phyloP scores from a whole-genome alignment of 2,113 vertebrate species.

The Propithecus coquereli region DNA sequence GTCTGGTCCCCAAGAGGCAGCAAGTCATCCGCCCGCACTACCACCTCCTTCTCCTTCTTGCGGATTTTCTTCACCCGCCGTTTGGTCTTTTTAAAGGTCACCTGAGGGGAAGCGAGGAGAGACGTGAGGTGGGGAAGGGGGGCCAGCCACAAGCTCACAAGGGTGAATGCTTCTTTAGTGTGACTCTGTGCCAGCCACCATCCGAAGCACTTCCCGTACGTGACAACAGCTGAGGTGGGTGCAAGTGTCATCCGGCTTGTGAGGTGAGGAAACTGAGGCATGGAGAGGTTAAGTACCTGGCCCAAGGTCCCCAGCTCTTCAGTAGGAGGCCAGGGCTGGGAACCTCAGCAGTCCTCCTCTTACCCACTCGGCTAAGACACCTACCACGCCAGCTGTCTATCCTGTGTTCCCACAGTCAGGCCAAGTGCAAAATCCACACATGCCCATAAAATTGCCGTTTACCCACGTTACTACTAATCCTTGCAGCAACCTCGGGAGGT shows the following conservation, averaged over 20 bases:
- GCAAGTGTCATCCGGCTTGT: fast-evolving
- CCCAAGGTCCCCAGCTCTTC: background rate
- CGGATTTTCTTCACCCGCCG: slow-evolving; percentile 89
- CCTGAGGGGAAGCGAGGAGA: slow-evolving; percentile 45
- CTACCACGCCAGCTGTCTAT: background rate
- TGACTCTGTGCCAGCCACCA: background rate
- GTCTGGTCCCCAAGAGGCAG: slow-evolving; percentile 79
- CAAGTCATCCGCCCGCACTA: slow-evolving; percentile 75
- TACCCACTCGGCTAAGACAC: fast-evolving
- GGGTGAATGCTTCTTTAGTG: fast-evolving
- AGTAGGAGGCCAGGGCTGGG: background rate
- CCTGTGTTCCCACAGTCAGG: background rate
- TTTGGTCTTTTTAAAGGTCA: slow-evolving; percentile 91
- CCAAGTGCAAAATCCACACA: fast-evolving
- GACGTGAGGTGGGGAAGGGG: fast-evolving
- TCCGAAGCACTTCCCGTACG: fast-evolving
- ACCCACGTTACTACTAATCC: background rate
- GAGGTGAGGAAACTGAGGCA: background rate
- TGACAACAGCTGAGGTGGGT: fast-evolving
- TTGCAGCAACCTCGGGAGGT: fast-evolving
- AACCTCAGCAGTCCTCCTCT: background rate
- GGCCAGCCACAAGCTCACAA: background rate
- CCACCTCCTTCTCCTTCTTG: slow-evolving; percentile 85
- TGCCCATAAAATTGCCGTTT: fast-evolving
- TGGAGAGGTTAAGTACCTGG: background rate